These are phyloP conservation scores for Semaprochilodus insignis DNA, from an alignment of 2,797 vertebrate species.

Conservation along the genomic window DNA sequence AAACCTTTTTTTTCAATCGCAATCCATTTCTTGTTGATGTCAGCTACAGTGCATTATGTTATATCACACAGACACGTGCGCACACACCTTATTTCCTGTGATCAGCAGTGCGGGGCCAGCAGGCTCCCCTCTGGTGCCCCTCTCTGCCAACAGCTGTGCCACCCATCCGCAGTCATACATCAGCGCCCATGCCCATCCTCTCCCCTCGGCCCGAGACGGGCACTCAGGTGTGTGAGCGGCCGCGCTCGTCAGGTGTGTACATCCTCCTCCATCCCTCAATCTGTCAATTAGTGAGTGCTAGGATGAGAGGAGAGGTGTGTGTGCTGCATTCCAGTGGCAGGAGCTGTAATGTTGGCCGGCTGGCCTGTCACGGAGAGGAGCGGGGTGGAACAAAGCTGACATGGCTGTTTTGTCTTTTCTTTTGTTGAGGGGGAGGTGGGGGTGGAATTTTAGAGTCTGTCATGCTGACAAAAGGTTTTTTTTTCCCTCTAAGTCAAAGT, in stretches of 20 bases:
- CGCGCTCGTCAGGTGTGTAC: constrained; percentile 61
- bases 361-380: constrained; percentile 47
- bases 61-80: constrained; percentile 6
- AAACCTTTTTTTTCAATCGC: constrained; percentile 14
- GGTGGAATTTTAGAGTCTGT: constrained; percentile 41
- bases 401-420: constrained; percentile 54
- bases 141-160: constrained; percentile 78
- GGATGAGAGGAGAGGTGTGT: constrained; percentile 46
- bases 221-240: constrained; percentile 58
- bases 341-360: constrained; percentile 51
- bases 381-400: constrained; percentile 58
- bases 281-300: constrained; percentile 60
- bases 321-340: constrained; percentile 41
- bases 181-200: constrained; percentile 67
- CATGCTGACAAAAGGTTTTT: constrained; percentile 37
- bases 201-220: constrained; percentile 52
- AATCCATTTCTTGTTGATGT: constrained; percentile 36
- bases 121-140: constrained; percentile 58
- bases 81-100: constrained; percentile 58
- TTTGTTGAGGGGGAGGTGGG: constrained; percentile 31
- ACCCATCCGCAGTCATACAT: constrained; percentile 78
- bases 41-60: constrained; percentile 41
- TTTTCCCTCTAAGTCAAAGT: constrained; percentile 19
- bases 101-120: constrained; percentile 71
- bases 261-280: constrained; percentile 62